Evolutionary conservation across 2,888 invertebrate genomes (phyloP).

Genomic region (Mesochorus sp.): DNA sequence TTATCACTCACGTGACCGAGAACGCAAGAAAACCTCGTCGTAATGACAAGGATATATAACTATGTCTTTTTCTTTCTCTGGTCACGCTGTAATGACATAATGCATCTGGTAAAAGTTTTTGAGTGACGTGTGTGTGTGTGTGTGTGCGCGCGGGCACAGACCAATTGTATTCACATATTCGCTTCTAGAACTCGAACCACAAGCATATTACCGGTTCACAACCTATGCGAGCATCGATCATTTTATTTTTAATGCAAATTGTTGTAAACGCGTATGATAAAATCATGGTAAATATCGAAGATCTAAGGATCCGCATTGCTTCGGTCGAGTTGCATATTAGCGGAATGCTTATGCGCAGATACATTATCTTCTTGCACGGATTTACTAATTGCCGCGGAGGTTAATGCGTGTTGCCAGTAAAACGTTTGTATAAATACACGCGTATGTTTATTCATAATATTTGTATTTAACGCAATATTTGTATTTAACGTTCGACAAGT

Average conservation of each 20-base stretch:
- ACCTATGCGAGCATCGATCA: neutral
- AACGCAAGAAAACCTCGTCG: slow-evolving; percentile 1
- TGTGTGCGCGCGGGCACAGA: no score
- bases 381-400: neutral
- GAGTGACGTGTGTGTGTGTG: neutral
- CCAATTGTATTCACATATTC: neutral
- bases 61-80: no score
- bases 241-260: slow-evolving; percentile 1
- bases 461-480: neutral
- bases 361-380: neutral
- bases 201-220: neutral
- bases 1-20: slow-evolving; percentile 43
- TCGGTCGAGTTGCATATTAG: neutral
- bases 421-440: neutral
- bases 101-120: slow-evolving; percentile 4
- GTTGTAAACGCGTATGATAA: neutral
- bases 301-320: neutral
- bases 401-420: neutral
- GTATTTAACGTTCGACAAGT: neutral
- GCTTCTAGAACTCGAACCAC: neutral
- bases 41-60: neutral
- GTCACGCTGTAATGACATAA: slow-evolving; percentile 30
- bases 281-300: neutral
- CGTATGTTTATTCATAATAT: no score
- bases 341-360: neutral